Conservation (phyloP, 2,797 vertebrate species). For the Helarctos malayanus region DNA sequence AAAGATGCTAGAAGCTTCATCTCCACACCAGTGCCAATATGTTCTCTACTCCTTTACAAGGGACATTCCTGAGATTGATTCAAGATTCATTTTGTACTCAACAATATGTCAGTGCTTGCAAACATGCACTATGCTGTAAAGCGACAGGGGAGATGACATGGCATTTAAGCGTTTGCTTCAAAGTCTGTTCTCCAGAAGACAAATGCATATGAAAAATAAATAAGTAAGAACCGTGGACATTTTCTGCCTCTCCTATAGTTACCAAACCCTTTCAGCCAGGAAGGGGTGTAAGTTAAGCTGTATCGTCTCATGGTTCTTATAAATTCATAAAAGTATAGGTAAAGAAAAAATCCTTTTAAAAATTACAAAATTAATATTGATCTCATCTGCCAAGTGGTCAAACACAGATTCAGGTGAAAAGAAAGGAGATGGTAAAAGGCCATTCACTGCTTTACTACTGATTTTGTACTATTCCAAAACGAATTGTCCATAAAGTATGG, state of each 20-base stretch:
- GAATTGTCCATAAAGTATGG: conserved; percentile 8
- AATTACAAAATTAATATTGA: conserved; percentile 27
- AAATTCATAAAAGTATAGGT: background rate
- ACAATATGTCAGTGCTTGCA: background rate
- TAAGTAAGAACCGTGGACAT: background rate
- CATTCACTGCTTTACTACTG: conserved; percentile 11
- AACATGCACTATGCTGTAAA: background rate
- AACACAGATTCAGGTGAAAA: conserved; percentile 49
- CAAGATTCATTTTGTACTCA: background rate
- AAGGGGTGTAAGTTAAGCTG: background rate
- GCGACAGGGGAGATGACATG: background rate
- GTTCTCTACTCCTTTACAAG: background rate
- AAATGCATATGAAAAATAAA: conserved; percentile 1
- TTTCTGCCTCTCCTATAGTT: conserved; percentile 29
- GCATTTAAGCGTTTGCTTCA: conserved; percentile 45
- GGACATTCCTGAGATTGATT: background rate
- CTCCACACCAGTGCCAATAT: background rate
- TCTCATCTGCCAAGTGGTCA: background rate
- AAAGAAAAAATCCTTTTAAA: background rate
- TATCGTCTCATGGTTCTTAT: background rate
- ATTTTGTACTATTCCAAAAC: conserved; percentile 22
- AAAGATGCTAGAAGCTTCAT: conserved; percentile 11
- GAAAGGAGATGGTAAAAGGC: background rate
- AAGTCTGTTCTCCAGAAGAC: conserved; percentile 29
- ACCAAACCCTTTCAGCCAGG: background rate